Evolutionary conservation across 1,140 invertebrate genomes (phyloP), one percentile per base, ranked within the genome.

Genomic region (Hesperophylax magnus): DNA sequence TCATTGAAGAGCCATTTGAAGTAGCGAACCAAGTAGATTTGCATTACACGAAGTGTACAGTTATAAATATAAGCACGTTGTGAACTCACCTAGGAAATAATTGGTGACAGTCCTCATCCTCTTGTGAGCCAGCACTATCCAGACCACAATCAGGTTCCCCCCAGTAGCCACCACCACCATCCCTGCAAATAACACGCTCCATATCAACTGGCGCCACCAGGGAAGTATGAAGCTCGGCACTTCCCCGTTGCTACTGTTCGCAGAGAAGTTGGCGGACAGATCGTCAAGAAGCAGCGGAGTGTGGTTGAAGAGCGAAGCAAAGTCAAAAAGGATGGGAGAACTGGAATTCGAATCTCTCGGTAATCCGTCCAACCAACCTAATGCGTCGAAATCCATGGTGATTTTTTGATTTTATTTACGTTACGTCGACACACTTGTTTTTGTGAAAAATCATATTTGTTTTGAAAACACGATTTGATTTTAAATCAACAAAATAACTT

Each of bases 61-160:
- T n/a, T n/a, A n/a, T 39, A 7, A 9, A 14, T 14, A 2, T 9
- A 47, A 47, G 0, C 5, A 27, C 27, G 2, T 47, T 14, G 14
- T 2, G 11, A 0, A 60, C 90, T 91, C 86, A 93, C 93, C 91
- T 85, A 99, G 90, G 87, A 98, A 98, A 86, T 98, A 98, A 89
- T 98, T 98, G 71, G 97, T 98, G 34, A 98, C 97, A 1, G 97
- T 98, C 63, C 97, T 91, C 98, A 98, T 98, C 47, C 96, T 90
- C 84, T 97, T 96, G 87, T 97, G 95, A 17, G 96, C 95, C 54
- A 98, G 87, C 3, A 98, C 97, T 82, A 98, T 98, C 95, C 97
- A 98, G 84, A 99, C 97, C 61, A 98, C 97, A 82, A 98, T 97
- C 52, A 98, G 89, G 88, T 99, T 99, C 0, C 97, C 97, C 39